A percentile compares a stretch with the other conserved stretches of the same genome.
phyloP scores from a whole-genome alignment of 2,797 vertebrate species.

The Megaceryle alcyon region DNA sequence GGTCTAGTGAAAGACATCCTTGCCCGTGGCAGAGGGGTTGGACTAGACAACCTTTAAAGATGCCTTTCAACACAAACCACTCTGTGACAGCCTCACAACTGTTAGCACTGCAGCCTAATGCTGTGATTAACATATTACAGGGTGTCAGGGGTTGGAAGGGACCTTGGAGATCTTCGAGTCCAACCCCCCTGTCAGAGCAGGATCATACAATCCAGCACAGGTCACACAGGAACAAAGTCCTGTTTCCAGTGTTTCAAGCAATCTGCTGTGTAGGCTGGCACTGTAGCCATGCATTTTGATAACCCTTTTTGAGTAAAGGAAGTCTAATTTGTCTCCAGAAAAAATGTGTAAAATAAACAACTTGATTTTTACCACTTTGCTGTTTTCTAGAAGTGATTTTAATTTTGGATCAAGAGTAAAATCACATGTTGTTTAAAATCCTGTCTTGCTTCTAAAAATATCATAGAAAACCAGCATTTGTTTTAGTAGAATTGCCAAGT shows the following conservation, averaged over 20 bases:
- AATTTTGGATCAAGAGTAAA: neutral
- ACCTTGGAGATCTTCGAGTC: no score
- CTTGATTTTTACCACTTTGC: neutral
- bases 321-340: neutral
- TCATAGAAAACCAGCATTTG: neutral
- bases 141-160: no score
- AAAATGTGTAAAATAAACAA: neutral
- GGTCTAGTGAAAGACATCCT: neutral
- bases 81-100: neutral
- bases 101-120: neutral
- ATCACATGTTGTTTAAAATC: neutral
- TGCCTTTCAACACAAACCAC: neutral
- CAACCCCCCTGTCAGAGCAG: no score
- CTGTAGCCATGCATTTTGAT: fast-evolving
- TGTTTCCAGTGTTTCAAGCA: neutral
- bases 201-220: no score
- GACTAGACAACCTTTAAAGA: neutral
- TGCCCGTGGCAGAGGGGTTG: neutral
- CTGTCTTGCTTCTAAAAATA: neutral
- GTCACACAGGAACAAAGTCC: neutral
- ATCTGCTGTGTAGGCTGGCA: neutral
- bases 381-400: neutral
- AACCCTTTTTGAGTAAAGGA: neutral
- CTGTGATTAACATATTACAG: neutral
- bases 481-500: neutral